These are phyloP conservation scores for Silurus asotus DNA, from an alignment of 2,113 vertebrate genomes.

Conservation along the genomic window DNA sequence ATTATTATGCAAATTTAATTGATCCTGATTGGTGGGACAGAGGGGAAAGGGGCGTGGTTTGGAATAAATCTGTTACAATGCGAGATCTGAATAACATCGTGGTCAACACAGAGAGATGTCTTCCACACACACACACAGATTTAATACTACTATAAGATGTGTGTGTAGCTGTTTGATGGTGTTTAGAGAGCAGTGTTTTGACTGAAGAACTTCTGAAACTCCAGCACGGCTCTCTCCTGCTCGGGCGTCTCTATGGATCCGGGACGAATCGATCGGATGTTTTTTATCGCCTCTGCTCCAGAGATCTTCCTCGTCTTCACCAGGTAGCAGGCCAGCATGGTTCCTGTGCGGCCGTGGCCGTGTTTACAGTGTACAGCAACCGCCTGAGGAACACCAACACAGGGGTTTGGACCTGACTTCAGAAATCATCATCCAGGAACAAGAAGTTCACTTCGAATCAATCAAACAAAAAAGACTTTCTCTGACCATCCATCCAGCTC, in stretches of 20 bases:
- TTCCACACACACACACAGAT: not conserved
- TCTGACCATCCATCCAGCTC: no score
- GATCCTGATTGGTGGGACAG: not conserved
- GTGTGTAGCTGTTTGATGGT: not conserved
- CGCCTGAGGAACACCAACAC: slow-evolving; percentile 58
- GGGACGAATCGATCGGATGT: slow-evolving; percentile 72
- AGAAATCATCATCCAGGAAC: not conserved
- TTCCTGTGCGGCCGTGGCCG: slow-evolving; percentile 77
- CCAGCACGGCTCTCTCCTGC: slow-evolving; percentile 75
- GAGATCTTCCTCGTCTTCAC: slow-evolving; percentile 61
- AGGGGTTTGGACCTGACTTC: not conserved
- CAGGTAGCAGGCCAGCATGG: slow-evolving; percentile 85
- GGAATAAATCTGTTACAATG: no score
- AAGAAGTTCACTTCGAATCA: not conserved
- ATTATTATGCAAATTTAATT: not conserved
- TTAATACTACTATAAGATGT: not conserved
- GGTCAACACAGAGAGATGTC: no score
- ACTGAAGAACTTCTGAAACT: slow-evolving; percentile 67
- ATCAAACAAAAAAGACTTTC: not conserved
- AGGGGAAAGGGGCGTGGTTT: not conserved
- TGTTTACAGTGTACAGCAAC: slow-evolving; percentile 81
- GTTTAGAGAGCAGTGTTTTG: not conserved
- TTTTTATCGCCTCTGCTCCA: slow-evolving; percentile 64
- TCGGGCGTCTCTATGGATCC: slow-evolving; percentile 79
- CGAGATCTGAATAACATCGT: not conserved